Percentiles rank a stretch among this genome's conserved stretches.
Conservation (phyloP, 1,140 invertebrate species). For the Eurytemora carolleeae region DNA sequence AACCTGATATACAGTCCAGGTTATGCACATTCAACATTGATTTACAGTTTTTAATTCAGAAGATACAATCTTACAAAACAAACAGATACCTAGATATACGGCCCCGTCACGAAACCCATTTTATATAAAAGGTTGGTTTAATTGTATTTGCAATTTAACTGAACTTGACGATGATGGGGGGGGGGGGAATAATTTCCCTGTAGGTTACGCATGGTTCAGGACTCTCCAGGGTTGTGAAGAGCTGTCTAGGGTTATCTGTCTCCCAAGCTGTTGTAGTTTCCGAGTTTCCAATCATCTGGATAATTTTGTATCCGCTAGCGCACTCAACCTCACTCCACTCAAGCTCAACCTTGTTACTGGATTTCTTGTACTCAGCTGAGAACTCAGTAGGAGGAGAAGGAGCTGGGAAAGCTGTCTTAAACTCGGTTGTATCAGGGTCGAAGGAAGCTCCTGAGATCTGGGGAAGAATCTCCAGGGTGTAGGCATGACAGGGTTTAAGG, state of each 20-base stretch:
- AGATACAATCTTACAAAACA: too few relatives aligned
- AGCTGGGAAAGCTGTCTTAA: conserved; percentile 2
- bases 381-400: not conserved
- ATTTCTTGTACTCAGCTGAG: not conserved
- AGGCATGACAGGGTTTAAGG: conserved; percentile 3
- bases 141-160: too few relatives aligned
- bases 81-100: too few relatives aligned
- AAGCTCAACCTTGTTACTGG: not conserved
- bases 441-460: not conserved
- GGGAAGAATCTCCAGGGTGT: conserved; percentile 12
- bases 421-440: not conserved
- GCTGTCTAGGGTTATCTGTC: not conserved
- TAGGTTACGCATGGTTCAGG: not conserved
- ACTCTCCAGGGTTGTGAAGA: not conserved
- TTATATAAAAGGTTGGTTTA: too few relatives aligned
- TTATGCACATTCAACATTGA: too few relatives aligned
- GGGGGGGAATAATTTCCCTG: too few relatives aligned
- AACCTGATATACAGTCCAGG: too few relatives aligned
- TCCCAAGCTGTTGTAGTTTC: too few relatives aligned
- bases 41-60: too few relatives aligned
- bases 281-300: too few relatives aligned
- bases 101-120: too few relatives aligned
- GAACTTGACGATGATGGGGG: too few relatives aligned
- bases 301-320: conserved; percentile 5
- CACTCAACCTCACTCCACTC: conserved; percentile 7